A percentile compares a stretch with the other conserved stretches of the same genome.
phyloP scores from a whole-genome alignment of 2,113 vertebrate species.

The Anoura caudifer region DNA sequence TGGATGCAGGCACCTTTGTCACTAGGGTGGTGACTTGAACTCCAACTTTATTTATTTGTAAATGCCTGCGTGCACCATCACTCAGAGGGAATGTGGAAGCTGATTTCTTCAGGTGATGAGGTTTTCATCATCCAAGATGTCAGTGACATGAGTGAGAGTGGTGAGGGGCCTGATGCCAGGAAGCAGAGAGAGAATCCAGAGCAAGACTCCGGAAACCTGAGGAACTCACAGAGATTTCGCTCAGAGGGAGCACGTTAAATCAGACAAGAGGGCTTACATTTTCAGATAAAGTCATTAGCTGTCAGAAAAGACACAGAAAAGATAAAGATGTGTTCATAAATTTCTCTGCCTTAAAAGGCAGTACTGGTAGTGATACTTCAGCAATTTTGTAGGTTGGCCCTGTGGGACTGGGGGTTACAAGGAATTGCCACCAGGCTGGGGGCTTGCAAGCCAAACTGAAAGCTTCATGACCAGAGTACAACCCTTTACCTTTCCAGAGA shows the following conservation, averaged over 20 bases:
- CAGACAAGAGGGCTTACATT: background rate
- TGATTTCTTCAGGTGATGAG: background rate
- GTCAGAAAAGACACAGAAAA: background rate
- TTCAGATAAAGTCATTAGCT: background rate
- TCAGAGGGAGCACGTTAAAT: background rate
- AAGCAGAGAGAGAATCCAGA: background rate
- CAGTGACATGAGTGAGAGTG: background rate
- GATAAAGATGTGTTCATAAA: background rate
- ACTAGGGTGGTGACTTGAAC: background rate
- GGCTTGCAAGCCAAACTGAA: background rate
- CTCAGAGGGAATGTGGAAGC: background rate
- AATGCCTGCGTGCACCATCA: background rate
- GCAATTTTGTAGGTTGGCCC: background rate
- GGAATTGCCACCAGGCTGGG: background rate
- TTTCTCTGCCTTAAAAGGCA: background rate
- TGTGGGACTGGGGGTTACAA: background rate
- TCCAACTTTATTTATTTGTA: background rate
- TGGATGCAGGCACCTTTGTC: background rate
- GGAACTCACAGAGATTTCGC: background rate
- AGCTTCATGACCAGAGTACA: background rate
- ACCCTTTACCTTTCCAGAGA: background rate
- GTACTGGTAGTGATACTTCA: background rate
- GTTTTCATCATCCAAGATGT: background rate
- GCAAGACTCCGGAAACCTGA: background rate
- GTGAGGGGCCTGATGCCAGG: background rate